Evolutionary conservation across 2,113 vertebrate species (phyloP), one percentile per base, ranked within the genome.

Genomic region (Gymnobelideus leadbeateri): DNA sequence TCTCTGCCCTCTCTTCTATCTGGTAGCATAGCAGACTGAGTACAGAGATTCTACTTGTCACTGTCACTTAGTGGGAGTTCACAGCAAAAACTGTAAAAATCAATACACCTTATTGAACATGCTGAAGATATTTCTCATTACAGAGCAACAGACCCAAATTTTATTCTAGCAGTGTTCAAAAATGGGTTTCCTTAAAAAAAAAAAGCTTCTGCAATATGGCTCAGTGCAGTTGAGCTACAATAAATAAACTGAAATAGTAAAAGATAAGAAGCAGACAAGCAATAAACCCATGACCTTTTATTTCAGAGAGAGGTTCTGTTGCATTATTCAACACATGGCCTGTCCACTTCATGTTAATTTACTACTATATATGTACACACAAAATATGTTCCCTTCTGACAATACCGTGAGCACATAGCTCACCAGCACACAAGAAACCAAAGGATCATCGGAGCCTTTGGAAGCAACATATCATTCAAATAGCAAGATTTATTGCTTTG

Each of bases 191-290:
- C 95, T 77, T 94, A 49, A 89, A 51, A 91, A 89, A 51, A 91
- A 91, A 96, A 92, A 93, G 94, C 16, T 50, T 89, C 90, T 91
- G 91, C 47, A 94, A 94, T 94, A 92, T 94, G 95, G 26, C 61
- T 68, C 10, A 93, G 89, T 91, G 89, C 94, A 95, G 28, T 93
- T 91, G 61, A 91, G 26, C 28, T 91, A 12, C 91, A 84, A 97
- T 96, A 61, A 93, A 92, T 52, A 93, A 91, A 53, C 47, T 89
- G 84, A 95, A 94, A 91, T 94, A 91, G 91, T 96, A 90, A 95
- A 92, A 95, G 68, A 51, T 53, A 90, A 57, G 68, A 84, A 90
- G 43, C 46, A 47, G 92, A 51, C 21, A 92, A 92, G 37, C 47
- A 52, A 91, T 25, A 46, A 3, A 49, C 2, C 26, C 53, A 51